Evolutionary conservation across 1,140 invertebrate genomes (phyloP), one percentile per base, ranked within the genome.

Genomic region (Galleria mellonella): DNA sequence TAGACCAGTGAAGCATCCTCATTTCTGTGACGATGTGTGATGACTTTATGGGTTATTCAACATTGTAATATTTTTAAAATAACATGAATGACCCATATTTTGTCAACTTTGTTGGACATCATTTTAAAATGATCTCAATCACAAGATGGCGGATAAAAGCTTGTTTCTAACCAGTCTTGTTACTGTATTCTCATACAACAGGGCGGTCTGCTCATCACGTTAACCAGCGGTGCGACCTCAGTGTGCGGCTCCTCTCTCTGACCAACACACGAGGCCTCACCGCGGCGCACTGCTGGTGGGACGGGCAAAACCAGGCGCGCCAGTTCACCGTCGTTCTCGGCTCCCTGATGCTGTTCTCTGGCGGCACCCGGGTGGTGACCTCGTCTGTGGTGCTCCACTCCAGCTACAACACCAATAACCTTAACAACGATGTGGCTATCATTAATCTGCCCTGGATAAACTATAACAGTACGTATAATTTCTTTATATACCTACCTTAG

Each of bases 251-350:
- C 46, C 7, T 59, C 62, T 0, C 50, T 70, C 8, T 70, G 7
- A 45, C 32, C 13, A 63, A 66, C 49, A 62, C 56, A 0, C 55
- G 53, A 9, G 15, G 41, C 6, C 45, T 66, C 28, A 66, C 62
- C 6, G 65, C 65, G 6, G 65, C 58, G 4, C 65, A 69, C 58
- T 69, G 65, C 43, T 69, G 62, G 65, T 8, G 28, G 0, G 43
- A 40, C 43, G 28, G 39, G 7, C 28, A 17, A 8, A 32, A 36
- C 14, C 35, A 37, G 14, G 62, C 51, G 1, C 32, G 36, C 0
- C 4, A 38, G 9, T 45, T 69, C 32, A 42, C 33, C 0, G 54
- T 65, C 0, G 55, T 62, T 1, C 47, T 62, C n/a, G 62, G 51
- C 30, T 56, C 66, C 1, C 35, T 23, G 6, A 1, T 10, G 0